Evolutionary conservation across 2,888 invertebrate species (phyloP).

Genomic region (Acanthosoma haemorrhoidale): DNA sequence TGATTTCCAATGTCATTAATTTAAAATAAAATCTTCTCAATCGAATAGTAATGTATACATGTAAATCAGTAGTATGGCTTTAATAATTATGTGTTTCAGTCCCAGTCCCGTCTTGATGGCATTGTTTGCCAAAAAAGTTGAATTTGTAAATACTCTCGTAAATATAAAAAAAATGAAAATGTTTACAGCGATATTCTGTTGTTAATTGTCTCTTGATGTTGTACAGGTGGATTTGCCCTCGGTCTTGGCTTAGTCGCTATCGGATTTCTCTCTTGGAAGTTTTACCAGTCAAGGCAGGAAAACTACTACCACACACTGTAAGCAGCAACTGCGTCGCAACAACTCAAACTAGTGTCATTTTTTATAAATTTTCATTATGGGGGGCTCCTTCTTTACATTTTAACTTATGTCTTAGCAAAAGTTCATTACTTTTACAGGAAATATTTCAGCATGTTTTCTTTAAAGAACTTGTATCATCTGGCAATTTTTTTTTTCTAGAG

Average conservation of each 20-base stretch:
- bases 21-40: no score
- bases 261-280: conserved; percentile 76
- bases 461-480: neutral
- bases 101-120: no score
- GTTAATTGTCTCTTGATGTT: no score
- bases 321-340: conserved; percentile 44
- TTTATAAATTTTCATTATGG: neutral
- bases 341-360: neutral
- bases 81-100: no score
- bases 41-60: no score
- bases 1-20: neutral
- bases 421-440: neutral
- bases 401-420: neutral
- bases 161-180: no score
- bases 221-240: conserved; percentile 73
- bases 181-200: no score
- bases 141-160: no score
- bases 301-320: conserved; percentile 88
- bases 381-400: neutral
- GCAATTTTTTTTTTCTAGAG: neutral
- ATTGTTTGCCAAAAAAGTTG: no score
- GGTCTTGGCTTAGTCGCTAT: conserved; percentile 73
- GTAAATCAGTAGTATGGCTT: no score
- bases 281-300: conserved; percentile 79
- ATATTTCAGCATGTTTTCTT: neutral